Evolutionary conservation across 2,888 invertebrate genomes (phyloP).

Genomic region (Lottia gigantea): DNA sequence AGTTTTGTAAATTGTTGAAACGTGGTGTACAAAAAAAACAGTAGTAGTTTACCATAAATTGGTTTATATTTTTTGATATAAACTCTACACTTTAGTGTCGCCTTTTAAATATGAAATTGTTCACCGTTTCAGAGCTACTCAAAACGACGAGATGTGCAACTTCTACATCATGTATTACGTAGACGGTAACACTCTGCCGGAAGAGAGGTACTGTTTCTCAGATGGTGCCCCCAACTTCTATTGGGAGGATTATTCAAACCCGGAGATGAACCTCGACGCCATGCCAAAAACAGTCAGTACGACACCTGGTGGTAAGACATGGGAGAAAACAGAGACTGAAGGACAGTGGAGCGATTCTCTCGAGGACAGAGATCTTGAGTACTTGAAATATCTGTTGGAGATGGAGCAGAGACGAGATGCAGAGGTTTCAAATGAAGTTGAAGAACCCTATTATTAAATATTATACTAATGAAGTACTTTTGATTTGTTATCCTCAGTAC

Average conservation of each 20-base stretch:
- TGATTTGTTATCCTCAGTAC: no score
- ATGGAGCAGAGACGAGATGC: no score
- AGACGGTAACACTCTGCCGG: conserved; percentile 45
- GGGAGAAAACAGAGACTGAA: not conserved
- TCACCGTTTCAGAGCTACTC: conserved; percentile 75
- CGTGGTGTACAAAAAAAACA: no score
- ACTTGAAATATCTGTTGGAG: not conserved
- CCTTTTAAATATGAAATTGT: no score
- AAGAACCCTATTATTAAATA: no score
- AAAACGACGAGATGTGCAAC: conserved; percentile 67
- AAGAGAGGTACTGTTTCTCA: conserved; percentile 64
- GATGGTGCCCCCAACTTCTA: conserved; percentile 86
- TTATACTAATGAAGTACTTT: no score
- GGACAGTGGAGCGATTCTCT: not conserved
- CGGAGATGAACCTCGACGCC: conserved; percentile 34
- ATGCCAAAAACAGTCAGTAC: conserved; percentile 48
- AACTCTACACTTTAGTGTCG: no score
- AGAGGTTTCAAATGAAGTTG: no score
- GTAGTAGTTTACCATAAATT: no score
- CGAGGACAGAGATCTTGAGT: not conserved
- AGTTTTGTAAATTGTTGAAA: no score
- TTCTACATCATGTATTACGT: conserved; percentile 68
- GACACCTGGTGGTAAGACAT: conserved; percentile 35
- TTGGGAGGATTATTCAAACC: conserved; percentile 73
- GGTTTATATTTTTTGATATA: no score